phyloP scores from a whole-genome alignment of 2,113 vertebrate species.

The Blennius ocellaris region DNA sequence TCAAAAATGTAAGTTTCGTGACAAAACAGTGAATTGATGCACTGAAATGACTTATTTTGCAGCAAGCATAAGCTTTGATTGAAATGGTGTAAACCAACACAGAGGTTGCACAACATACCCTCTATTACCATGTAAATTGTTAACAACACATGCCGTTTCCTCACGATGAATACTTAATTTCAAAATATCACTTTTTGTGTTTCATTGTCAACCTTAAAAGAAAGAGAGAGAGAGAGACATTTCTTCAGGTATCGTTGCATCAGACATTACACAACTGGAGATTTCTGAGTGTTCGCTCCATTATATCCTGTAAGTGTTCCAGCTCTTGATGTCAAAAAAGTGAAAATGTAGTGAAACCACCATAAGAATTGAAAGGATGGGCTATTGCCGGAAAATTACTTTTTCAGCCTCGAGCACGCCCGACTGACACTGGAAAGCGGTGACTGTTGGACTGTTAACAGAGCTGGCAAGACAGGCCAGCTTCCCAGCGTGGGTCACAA shows the following conservation, averaged over 20 bases:
- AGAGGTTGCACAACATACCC: too few species aligned
- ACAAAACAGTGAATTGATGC: not conserved
- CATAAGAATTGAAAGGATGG: conserved; percentile 12
- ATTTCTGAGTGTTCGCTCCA: conserved; percentile 6
- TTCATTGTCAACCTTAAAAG: too few species aligned
- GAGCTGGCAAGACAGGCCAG: conserved; percentile 17
- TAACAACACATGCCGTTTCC: too few species aligned
- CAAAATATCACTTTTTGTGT: too few species aligned
- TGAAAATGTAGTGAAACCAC: conserved; percentile 21
- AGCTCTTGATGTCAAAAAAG: conserved; percentile 6
- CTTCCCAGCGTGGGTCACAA: conserved; percentile 9
- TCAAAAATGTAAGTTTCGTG: not conserved
- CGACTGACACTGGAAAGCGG: conserved; percentile 20
- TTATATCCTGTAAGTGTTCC: not conserved
- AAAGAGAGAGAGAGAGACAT: too few species aligned
- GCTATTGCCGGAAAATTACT: conserved; percentile 56
- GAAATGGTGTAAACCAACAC: too few species aligned
- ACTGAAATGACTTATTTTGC: too few species aligned
- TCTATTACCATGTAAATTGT: too few species aligned
- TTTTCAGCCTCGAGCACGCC: conserved; percentile 44
- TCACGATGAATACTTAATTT: too few species aligned
- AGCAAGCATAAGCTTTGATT: too few species aligned
- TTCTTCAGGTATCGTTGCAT: conserved; percentile 13
- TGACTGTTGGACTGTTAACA: conserved; percentile 44
- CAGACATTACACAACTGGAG: not conserved